Evolutionary conservation across 1,140 invertebrate genomes (phyloP).

Genomic region (Trichonephila clavipes): DNA sequence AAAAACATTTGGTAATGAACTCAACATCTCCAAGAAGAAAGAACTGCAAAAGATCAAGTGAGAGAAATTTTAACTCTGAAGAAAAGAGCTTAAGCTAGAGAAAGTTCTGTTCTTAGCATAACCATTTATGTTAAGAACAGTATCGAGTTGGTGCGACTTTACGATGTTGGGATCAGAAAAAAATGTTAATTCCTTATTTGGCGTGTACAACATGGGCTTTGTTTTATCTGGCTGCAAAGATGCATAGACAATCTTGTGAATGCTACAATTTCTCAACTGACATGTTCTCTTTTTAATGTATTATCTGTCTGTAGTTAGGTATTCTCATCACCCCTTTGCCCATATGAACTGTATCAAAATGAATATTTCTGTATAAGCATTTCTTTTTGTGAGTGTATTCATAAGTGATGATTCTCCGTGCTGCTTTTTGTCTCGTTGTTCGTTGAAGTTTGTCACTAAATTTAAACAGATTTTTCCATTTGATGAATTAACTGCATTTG

Average conservation of each 20-base stretch:
- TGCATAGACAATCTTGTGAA: constrained; percentile 71
- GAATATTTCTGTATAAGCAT: not conserved
- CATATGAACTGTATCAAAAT: not conserved
- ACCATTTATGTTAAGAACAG: constrained; percentile 9
- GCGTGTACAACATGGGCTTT: not conserved
- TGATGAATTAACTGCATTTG: constrained; percentile 37
- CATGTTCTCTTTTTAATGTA: constrained; percentile 36
- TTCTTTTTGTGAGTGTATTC: not conserved
- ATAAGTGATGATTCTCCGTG: not conserved
- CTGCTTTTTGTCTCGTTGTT: constrained; percentile 32
- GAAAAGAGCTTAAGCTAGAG: constrained; percentile 57
- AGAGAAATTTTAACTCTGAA: constrained; percentile 36
- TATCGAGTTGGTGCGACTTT: not conserved
- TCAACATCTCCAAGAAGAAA: no score
- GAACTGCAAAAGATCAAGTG: not conserved
- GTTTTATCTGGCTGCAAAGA: constrained; percentile 34
- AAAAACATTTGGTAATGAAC: not conserved
- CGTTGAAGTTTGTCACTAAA: constrained; percentile 18
- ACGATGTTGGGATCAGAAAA: not conserved
- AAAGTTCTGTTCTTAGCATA: constrained; percentile 49
- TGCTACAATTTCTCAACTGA: constrained; percentile 24
- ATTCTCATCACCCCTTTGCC: not conserved
- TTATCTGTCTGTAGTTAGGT: constrained; percentile 53
- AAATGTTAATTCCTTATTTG: no score
- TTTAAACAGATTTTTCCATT: not conserved